Evolutionary conservation across 2,113 vertebrate species (phyloP), one percentile per base, ranked within the genome.

Genomic region (Bostrychus sinensis): DNA sequence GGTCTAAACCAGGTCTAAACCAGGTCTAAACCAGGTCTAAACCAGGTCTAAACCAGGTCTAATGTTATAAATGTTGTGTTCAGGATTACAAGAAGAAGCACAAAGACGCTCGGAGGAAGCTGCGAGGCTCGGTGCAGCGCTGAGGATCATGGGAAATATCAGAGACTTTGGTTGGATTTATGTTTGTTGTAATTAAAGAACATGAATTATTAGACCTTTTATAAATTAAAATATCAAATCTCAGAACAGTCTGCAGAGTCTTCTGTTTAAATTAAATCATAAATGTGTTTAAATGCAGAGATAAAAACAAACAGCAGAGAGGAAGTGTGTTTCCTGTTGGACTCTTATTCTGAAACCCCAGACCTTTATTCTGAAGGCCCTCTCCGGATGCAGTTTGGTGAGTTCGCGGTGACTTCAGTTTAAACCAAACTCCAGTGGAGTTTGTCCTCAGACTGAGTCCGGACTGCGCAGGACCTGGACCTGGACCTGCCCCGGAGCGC

Each of bases 11-110:
- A 8, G 17, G 42, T 45, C 9, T 30, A 30, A 30, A 30, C 28
- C 28, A 30, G 28, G 28, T 4, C 28, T 30, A 30, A 30, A 30
- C 28, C 28, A 30, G 28, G 28, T 30, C 28, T 30, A 30, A 30
- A 30, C 28, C 28, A 30, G 28, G 28, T 30, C 28, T 30, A 30
- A 30, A 30, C 28, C 28, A 30, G 28, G 28, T 30, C 28, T 30
- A 30, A 30, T n/a, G n/a, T n/a, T n/a, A n/a, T n/a, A n/a, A n/a
- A n/a, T 19, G 19, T 22, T 34, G 8, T 42, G 1, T 66, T 37
- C 83, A 96, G 96, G 95, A 97, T 46, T 95, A 91, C 65, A 90
- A 89, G 39, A 98, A 94, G 89, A 97, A 95, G 78, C 96, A 98
- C 84, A 95, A 92, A 80, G 94, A 96, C 45, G 96, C 95, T 38